phyloP scores from a whole-genome alignment of 2,797 vertebrate genomes.

The Galago senegalensis region DNA sequence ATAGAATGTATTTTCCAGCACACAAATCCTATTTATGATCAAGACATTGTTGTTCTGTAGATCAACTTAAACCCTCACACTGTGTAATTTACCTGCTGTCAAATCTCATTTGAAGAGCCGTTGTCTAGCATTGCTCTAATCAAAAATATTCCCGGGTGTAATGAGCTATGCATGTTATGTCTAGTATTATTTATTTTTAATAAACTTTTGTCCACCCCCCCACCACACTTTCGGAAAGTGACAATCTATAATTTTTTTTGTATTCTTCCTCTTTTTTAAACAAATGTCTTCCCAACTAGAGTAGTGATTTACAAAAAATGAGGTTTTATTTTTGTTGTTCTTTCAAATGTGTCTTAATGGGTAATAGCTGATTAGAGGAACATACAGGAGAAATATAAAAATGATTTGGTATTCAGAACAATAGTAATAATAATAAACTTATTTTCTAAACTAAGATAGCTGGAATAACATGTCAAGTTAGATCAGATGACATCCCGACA shows the following conservation, averaged over 20 bases:
- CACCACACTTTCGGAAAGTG: constrained; percentile 53
- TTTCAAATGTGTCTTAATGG: constrained; percentile 5
- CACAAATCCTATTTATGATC: constrained; percentile 81
- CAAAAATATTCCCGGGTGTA: constrained; percentile 83
- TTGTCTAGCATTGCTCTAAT: constrained; percentile 80
- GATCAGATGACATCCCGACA: not conserved
- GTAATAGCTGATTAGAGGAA: constrained; percentile 53
- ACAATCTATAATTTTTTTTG: constrained; percentile 50
- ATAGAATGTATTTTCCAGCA: constrained; percentile 76
- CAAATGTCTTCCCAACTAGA: constrained; percentile 47
- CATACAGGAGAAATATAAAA: not conserved
- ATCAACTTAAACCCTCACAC: constrained; percentile 83
- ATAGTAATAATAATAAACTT: not conserved
- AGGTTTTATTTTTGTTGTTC: constrained; percentile 1
- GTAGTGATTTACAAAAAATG: constrained; percentile 49
- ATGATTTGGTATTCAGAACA: constrained; percentile 59
- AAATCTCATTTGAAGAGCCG: constrained; percentile 80
- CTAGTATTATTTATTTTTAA: constrained; percentile 84
- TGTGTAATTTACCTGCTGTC: constrained; percentile 88
- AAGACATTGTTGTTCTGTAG: constrained; percentile 81
- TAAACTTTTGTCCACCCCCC: constrained; percentile 71
- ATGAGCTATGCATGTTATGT: constrained; percentile 83
- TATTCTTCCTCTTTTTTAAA: constrained; percentile 23
- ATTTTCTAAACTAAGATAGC: not conserved
- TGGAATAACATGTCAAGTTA: not conserved